Evolutionary conservation across 2,797 vertebrate species (phyloP), one percentile per base, ranked within the genome.

Genomic region (Phoxinus dragarum): DNA sequence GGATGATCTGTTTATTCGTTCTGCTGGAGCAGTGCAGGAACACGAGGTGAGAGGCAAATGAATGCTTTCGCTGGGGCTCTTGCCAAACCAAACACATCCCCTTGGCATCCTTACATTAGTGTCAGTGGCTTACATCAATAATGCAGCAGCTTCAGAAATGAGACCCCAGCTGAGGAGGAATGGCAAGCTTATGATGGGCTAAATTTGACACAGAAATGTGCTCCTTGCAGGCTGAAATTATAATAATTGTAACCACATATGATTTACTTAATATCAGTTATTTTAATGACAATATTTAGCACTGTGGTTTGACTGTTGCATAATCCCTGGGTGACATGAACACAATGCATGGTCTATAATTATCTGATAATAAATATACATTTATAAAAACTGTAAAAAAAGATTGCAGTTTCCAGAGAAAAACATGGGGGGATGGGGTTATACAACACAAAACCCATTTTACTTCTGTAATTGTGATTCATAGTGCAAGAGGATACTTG

Each of bases 1-100:
- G 21, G 31, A 87, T 75, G 64, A 84, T 76, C 78, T 84, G 86
- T 84, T 87, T 87, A 77, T 87, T 87, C 52, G 77, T 74, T 76
- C 86, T 81, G 77, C 82, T 44, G 10, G 71, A 75, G 76, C 64
- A 75, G 69, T 68, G 86, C 59, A 87, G 82, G 77, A 81, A 84
- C 78, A 76, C 38, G 82, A 81, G 86, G 82, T 81, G 86, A 84
- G 86, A 87, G 77, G 86, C 56, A 87, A 82, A 81, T 80, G 52
- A 84, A 84, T 87, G 82, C 82, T 87, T 84, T 84, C 21, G 4
- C 47, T 16, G 56, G 82, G 77, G 78, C 77, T 68, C 64, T 38
- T 74, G 86, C 86, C 86, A 87, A 84, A 81, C 61, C 86, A 87
- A 87, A 87, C 86, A 87, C 77, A 84, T 87, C 68, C 64, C 82